Evolutionary conservation across 1,140 invertebrate genomes (phyloP).

Genomic region (Metopolophium dirhodum): DNA sequence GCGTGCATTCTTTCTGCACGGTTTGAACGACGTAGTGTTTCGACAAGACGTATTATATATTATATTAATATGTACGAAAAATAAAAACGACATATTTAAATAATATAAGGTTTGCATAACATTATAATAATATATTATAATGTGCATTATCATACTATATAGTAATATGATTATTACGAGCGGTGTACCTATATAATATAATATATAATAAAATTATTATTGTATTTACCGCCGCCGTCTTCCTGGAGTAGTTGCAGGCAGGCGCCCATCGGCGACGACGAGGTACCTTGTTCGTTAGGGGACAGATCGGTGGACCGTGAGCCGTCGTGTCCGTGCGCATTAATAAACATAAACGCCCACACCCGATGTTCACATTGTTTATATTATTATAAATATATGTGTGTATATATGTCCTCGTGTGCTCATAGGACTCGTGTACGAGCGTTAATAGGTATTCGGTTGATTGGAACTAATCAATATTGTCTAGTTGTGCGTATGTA

Average conservation of each 20-base stretch:
- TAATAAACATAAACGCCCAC: conserved; percentile 43
- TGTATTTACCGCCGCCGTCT: background rate
- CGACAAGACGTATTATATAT: background rate
- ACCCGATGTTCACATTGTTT: background rate
- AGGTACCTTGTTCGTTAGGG: background rate
- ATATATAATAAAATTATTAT: background rate
- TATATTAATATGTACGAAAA: background rate
- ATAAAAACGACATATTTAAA: no score
- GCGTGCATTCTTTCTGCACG: background rate
- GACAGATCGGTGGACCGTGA: background rate
- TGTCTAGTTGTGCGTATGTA: background rate
- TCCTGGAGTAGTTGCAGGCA: background rate
- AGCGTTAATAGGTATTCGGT: background rate
- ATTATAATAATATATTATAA: background rate
- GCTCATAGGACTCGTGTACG: background rate
- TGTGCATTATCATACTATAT: background rate
- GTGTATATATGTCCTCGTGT: background rate
- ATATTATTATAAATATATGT: background rate
- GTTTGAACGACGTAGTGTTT: background rate
- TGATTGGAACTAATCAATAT: conserved; percentile 22
- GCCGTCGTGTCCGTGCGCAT: background rate
- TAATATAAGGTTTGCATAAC: background rate
- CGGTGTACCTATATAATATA: no score
- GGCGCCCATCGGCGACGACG: background rate
- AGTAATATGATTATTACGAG: background rate